phyloP scores from a whole-genome alignment of 2,113 vertebrate species.

The Hirundichthys speculiger region DNA sequence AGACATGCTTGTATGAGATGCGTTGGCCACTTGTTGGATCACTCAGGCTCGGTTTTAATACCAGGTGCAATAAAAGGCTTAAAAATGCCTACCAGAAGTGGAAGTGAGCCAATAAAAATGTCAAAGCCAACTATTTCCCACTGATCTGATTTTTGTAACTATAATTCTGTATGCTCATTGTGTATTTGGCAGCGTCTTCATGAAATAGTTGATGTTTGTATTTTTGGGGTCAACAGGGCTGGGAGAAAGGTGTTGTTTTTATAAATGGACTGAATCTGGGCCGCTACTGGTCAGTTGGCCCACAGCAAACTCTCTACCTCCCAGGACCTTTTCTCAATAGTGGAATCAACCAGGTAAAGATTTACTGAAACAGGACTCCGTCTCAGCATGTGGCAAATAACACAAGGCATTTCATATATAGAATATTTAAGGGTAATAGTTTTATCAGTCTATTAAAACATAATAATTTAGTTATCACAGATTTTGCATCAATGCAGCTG shows the following conservation, averaged over 20 bases:
- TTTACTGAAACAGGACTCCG: not conserved
- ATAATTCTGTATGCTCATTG: not conserved
- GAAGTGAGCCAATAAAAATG: too few relatives aligned
- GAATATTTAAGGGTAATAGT: too few relatives aligned
- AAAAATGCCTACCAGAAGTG: too few relatives aligned
- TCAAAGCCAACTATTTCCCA: not conserved
- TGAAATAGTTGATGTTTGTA: not conserved
- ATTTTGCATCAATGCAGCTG: too few relatives aligned
- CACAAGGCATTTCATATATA: too few relatives aligned
- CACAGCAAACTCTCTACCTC: conserved; percentile 92
- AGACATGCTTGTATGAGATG: too few relatives aligned
- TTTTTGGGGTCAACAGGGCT: conserved; percentile 80
- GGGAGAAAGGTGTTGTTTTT: conserved; percentile 94
- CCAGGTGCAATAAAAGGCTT: too few relatives aligned
- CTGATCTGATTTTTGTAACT: not conserved
- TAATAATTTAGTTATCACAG: too few relatives aligned
- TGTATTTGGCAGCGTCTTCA: not conserved
- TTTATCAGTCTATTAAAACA: too few relatives aligned
- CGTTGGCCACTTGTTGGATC: too few relatives aligned
- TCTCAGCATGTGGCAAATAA: too few relatives aligned
- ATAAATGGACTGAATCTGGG: conserved; percentile 91
- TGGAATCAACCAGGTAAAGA: conserved; percentile 88
- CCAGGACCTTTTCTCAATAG: conserved; percentile 87
- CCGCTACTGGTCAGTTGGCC: conserved; percentile 94
- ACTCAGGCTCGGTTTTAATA: too few relatives aligned